phyloP scores from a whole-genome alignment of 2,113 vertebrate species.

The Spea bombifrons region DNA sequence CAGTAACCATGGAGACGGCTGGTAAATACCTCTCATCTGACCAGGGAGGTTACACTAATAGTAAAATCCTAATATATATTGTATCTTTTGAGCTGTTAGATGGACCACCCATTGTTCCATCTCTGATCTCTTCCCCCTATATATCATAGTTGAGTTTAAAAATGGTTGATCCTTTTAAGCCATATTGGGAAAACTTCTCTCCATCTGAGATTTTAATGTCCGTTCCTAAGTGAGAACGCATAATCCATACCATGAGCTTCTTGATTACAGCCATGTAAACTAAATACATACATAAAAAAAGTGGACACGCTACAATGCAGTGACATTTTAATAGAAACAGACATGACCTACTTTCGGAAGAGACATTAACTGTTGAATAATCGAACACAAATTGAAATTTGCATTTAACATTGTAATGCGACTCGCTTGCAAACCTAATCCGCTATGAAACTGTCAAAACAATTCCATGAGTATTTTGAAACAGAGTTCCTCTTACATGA shows the following conservation, averaged over 20 bases:
- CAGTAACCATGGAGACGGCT: too few species aligned
- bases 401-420: slow-evolving; percentile 11
- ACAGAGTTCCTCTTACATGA: slow-evolving; percentile 24
- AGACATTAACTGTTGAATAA: slow-evolving; percentile 20
- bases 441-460: slow-evolving; percentile 27
- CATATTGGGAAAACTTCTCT: not conserved
- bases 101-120: too few species aligned
- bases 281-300: slow-evolving; percentile 9
- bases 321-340: slow-evolving; percentile 27
- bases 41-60: too few species aligned
- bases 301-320: not conserved
- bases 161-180: too few species aligned
- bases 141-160: too few species aligned
- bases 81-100: too few species aligned
- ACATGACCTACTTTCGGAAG: slow-evolving; percentile 12
- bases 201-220: not conserved
- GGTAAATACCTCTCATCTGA: too few species aligned
- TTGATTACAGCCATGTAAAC: not conserved
- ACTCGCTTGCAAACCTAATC: slow-evolving; percentile 26
- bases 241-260: not conserved
- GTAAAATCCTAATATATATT: too few species aligned
- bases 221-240: not conserved
- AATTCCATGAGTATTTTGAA: slow-evolving; percentile 14
- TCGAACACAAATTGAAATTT: slow-evolving; percentile 16
- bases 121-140: too few species aligned